Conservation (phyloP, 2,113 vertebrate species). For the Catharus fuscescens region DNA sequence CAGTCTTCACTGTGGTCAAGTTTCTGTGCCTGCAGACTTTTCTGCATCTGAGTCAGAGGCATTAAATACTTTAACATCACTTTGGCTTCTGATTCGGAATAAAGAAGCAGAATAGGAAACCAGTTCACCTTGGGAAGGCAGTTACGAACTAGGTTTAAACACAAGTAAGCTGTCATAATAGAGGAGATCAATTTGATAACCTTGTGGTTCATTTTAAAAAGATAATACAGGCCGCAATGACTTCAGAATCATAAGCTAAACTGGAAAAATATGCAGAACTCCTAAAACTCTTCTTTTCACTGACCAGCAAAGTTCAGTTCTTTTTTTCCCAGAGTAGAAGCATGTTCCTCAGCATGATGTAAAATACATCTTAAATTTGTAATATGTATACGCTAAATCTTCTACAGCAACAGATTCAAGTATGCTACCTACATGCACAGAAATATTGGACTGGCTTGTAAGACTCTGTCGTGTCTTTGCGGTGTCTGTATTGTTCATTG, state of each 20-base stretch:
- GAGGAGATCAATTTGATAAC: background rate
- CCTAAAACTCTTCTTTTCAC: background rate
- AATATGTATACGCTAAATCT: background rate
- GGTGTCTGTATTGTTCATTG: background rate
- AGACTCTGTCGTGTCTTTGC: background rate
- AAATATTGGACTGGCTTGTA: background rate
- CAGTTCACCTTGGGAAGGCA: background rate
- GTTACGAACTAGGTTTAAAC: background rate
- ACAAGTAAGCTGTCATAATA: background rate
- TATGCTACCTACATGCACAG: rapidly evolving
- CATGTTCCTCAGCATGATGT: background rate
- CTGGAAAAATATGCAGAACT: background rate
- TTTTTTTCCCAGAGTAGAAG: background rate
- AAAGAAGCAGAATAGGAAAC: background rate
- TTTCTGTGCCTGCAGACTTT: background rate
- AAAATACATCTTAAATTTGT: background rate
- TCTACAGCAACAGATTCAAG: background rate
- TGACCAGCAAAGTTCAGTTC: background rate
- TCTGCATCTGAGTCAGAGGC: background rate
- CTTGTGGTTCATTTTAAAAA: background rate
- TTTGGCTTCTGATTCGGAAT: background rate
- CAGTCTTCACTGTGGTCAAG: background rate
- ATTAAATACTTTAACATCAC: background rate
- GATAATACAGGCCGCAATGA: background rate
- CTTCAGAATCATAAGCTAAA: background rate